A percentile compares a stretch with the other conserved stretches of the same genome.
Conservation (phyloP, 2,888 invertebrate species). For the Calameuta idolon region DNA sequence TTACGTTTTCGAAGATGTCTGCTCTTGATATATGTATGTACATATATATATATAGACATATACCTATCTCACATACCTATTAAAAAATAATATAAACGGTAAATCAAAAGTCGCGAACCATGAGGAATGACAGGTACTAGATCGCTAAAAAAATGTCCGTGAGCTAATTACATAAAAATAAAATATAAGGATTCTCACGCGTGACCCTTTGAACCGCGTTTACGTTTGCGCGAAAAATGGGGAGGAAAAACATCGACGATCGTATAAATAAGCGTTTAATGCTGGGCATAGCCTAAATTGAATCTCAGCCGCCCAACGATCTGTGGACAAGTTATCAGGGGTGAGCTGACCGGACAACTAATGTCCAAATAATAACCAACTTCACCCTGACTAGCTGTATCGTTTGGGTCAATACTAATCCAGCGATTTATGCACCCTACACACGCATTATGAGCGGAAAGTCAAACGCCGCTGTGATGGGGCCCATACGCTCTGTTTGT, state of each 20-base stretch:
- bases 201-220: slow-evolving; percentile 6
- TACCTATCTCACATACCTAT: not conserved
- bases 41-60: no score
- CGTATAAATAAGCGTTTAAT: slow-evolving; percentile 50
- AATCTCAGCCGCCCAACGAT: slow-evolving; percentile 55
- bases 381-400: not conserved
- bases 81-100: not conserved
- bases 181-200: not conserved
- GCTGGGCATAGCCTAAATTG: slow-evolving; percentile 54
- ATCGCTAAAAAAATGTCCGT: not conserved
- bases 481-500: slow-evolving; percentile 57
- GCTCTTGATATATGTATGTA: not conserved
- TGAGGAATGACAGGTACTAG: not conserved
- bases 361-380: slow-evolving; percentile 33
- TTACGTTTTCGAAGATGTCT: not conserved
- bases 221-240: slow-evolving; percentile 27
- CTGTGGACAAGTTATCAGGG: slow-evolving; percentile 46
- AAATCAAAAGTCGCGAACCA: not conserved
- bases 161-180: not conserved
- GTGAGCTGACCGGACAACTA: slow-evolving; percentile 34
- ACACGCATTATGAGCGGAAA: slow-evolving; percentile 42
- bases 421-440: slow-evolving; percentile 37
- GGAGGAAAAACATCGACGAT: slow-evolving; percentile 29
- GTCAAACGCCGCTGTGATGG: slow-evolving; percentile 41
- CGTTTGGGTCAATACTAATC: slow-evolving; percentile 38